A percentile compares a stretch with the other conserved stretches of the same genome.
These are phyloP conservation scores for Hippopotamyrus pictus DNA, from an alignment of 2,797 vertebrate genomes.

Conservation along the genomic window DNA sequence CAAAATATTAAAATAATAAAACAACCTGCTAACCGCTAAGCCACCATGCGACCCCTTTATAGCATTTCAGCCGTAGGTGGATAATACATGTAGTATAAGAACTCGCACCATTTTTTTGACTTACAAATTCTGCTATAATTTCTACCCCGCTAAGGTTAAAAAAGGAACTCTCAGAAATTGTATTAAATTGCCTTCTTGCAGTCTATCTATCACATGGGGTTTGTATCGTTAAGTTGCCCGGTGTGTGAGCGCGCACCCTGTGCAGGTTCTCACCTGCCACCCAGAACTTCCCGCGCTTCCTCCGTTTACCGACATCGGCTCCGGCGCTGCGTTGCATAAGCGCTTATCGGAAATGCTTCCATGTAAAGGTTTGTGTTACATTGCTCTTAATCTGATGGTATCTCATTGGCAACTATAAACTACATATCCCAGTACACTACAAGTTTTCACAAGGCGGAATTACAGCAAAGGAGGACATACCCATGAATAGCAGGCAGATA, in stretches of 20 bases:
- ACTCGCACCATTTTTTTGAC: neutral
- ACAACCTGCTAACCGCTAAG: neutral
- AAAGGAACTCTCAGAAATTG: neutral
- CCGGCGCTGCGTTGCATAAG: neutral
- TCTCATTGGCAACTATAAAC: neutral
- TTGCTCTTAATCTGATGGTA: neutral
- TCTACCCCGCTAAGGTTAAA: neutral
- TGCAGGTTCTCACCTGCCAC: neutral
- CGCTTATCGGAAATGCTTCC: neutral
- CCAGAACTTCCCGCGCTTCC: neutral
- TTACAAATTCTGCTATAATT: neutral
- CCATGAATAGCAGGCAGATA: neutral
- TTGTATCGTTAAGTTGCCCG: neutral
- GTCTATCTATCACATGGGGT: neutral
- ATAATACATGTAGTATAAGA: neutral
- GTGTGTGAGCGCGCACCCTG: neutral
- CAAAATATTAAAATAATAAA: neutral
- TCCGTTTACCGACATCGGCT: neutral
- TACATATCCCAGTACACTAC: neutral
- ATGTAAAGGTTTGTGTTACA: neutral
- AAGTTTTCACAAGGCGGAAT: neutral
- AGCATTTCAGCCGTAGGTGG: neutral
- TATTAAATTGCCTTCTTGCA: neutral
- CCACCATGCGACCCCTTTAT: neutral
- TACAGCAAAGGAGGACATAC: neutral